These are phyloP conservation scores for Conomelus anceps DNA, from an alignment of 2,888 invertebrate genomes.

Conservation along the genomic window DNA sequence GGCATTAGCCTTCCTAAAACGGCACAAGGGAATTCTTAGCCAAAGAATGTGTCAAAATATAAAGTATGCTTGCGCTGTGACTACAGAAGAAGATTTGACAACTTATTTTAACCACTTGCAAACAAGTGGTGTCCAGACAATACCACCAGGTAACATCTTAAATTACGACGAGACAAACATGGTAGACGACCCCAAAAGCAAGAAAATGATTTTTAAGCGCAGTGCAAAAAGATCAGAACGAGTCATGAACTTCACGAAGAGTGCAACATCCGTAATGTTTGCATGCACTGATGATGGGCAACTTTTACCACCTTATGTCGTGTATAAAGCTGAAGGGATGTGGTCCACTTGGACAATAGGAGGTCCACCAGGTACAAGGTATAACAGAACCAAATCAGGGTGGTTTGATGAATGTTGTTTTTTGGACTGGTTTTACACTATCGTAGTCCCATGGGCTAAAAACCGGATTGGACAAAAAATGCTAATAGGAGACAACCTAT, in stretches of 20 bases:
- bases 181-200: constrained; percentile 35
- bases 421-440: constrained; percentile 37
- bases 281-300: constrained; percentile 33
- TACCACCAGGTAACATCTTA: constrained; percentile 33
- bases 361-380: constrained; percentile 38
- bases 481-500: constrained; percentile 39
- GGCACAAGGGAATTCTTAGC: too few relatives aligned
- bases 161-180: constrained; percentile 39
- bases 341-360: constrained; percentile 39
- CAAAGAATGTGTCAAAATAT: too few relatives aligned
- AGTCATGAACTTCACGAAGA: constrained; percentile 37
- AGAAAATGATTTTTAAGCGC: constrained; percentile 33
- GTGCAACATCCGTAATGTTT: constrained; percentile 35
- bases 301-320: constrained; percentile 37
- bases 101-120: too few relatives aligned
- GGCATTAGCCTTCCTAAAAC: too few relatives aligned
- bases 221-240: constrained; percentile 38
- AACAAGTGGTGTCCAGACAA: too few relatives aligned
- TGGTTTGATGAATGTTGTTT: constrained; percentile 39
- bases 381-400: constrained; percentile 38
- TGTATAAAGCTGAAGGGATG: constrained; percentile 38
- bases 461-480: constrained; percentile 31
- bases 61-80: too few relatives aligned
- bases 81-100: too few relatives aligned
- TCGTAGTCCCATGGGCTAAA: constrained; percentile 32